These are phyloP conservation scores for Serilophus lunatus DNA, from an alignment of 2,113 vertebrate species.

Conservation along the genomic window DNA sequence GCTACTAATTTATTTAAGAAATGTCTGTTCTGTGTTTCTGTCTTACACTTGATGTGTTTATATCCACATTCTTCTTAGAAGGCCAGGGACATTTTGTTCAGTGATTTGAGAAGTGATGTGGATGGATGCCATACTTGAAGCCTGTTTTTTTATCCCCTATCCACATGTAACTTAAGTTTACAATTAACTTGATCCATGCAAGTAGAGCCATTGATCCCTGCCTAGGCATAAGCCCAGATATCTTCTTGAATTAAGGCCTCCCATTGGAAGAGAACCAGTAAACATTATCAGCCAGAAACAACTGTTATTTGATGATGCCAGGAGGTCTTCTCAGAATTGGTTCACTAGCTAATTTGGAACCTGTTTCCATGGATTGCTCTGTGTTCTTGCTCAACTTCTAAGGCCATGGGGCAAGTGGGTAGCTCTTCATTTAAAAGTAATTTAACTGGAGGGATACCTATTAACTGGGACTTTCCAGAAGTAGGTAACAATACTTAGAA, in stretches of 20 bases:
- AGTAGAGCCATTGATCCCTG: not conserved
- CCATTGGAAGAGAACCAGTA: not conserved
- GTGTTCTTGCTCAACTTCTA: not conserved
- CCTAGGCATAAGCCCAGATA: not conserved
- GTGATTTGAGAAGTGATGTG: not conserved
- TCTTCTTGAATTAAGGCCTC: not conserved
- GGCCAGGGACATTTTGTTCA: not conserved
- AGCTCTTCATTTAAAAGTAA: not conserved
- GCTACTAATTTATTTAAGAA: not conserved
- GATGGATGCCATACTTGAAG: not conserved
- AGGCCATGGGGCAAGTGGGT: not conserved
- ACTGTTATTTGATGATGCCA: not conserved
- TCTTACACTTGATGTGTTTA: conserved; percentile 12
- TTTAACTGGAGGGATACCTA: not conserved
- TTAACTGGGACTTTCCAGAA: not conserved
- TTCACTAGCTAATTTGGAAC: not conserved
- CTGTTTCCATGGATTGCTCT: not conserved
- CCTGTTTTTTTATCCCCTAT: not conserved
- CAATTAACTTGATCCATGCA: not conserved
- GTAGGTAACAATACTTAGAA: not conserved
- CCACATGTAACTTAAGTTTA: not conserved
- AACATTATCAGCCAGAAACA: not conserved
- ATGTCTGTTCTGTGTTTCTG: not conserved
- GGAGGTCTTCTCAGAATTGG: not conserved
- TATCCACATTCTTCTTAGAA: not conserved